Evolutionary conservation across 1,140 invertebrate genomes (phyloP), one percentile per base, ranked within the genome.

Genomic region (Holcopasites calliopsidis): DNA sequence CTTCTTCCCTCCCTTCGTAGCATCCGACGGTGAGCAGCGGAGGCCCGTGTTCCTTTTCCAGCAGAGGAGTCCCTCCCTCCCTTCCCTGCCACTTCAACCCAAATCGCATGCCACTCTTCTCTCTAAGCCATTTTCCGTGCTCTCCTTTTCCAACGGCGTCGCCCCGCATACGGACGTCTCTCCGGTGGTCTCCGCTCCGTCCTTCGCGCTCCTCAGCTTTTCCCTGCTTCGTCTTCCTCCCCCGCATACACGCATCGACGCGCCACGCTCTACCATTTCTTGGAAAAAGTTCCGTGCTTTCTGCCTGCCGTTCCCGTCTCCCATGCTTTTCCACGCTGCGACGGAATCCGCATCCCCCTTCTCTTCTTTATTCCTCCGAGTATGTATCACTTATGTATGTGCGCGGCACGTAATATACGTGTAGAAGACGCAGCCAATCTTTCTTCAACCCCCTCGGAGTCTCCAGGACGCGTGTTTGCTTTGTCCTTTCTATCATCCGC

Each of bases 241-340:
- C 13, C 0, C 18, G 13, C 26, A 5, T 4, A 10, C 38, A 18
- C 42, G 31, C 60, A 40, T 60, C 54, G 61, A 55, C 26, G 54
- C 49, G 55, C 42, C 21, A 54, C 62, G 52, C 57, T 82, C 61
- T 66, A 38, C 70, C 66, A 33, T 79, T 79, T 83, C 80, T 83
- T 65, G 49, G 77, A 83, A 83, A n/a, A 83, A 83, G 66, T 76
- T 77, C 58, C 44, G 44, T 75, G 58, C 64, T 82, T 71, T 73
- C 62, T 68, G 65, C 73, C 31, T 18, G 68, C 47, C 73, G 57
- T 62, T 54, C 16, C 44, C 44, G 44, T 11, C 44, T 35, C 47
- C 52, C 55, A 61, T 76, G 52, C 64, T 79, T 76, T 82, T 70
- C 69, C 62, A 76, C 52, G 44, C 44, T 61, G 49, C 49, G 38